phyloP scores from a whole-genome alignment of 2,113 vertebrate species.

The Chloroceryle aenea region DNA sequence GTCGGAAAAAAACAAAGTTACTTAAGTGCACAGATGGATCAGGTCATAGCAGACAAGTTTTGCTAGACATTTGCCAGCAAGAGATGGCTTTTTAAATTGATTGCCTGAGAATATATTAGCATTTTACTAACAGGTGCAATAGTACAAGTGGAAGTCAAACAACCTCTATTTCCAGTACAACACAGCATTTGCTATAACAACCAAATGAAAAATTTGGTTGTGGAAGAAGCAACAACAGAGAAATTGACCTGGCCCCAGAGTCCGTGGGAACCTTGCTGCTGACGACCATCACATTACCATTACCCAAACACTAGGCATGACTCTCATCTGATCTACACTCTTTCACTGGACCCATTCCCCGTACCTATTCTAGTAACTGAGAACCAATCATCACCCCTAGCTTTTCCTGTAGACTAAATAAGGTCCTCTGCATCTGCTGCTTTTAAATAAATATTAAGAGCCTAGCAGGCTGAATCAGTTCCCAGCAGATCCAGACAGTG shows the following conservation, averaged over 20 bases:
- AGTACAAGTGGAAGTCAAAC: background rate
- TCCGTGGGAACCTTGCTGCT: background rate
- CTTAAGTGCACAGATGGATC: background rate
- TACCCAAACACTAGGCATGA: no score
- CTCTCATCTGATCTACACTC: background rate
- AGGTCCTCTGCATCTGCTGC: background rate
- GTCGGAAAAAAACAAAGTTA: background rate
- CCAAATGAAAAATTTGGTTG: background rate
- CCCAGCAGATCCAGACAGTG: background rate
- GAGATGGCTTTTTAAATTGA: background rate
- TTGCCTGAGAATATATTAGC: no score
- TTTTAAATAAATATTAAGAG: background rate
- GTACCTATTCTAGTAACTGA: background rate
- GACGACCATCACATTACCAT: background rate
- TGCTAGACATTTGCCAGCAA: background rate
- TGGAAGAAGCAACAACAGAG: background rate
- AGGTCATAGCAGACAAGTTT: background rate
- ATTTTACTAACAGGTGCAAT: no score
- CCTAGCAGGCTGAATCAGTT: background rate
- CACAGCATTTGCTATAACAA: background rate
- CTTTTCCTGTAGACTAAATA: background rate
- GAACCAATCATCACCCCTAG: background rate
- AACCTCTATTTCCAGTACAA: background rate
- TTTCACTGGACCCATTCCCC: background rate
- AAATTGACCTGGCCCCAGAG: background rate